Evolutionary conservation across 2,113 vertebrate genomes (phyloP).

Genomic region (Copsychus sechellarum): DNA sequence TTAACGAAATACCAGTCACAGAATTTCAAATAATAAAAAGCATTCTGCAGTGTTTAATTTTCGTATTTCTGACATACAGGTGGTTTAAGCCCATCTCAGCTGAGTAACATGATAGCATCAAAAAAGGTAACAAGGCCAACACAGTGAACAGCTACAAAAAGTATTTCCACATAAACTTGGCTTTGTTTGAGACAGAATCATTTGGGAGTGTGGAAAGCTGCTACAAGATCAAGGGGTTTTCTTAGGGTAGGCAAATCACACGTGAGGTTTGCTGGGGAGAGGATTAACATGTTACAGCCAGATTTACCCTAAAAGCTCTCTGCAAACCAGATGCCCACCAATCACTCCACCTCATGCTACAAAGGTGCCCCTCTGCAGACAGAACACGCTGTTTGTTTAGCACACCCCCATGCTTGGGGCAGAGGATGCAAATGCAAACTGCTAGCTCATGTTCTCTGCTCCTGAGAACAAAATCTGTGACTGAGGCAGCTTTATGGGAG

Average conservation of each 20-base stretch:
- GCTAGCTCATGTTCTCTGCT: background rate
- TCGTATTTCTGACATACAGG: background rate
- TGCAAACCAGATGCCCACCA: background rate
- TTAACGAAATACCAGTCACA: background rate
- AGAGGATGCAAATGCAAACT: fast-evolving
- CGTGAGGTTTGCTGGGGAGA: background rate
- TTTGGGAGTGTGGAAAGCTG: background rate
- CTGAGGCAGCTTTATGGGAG: background rate
- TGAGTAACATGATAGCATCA: background rate
- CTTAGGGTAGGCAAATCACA: background rate
- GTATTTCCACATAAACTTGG: background rate
- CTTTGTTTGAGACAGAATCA: background rate
- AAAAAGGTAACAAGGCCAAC: background rate
- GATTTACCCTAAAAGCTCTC: background rate
- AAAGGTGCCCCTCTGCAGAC: background rate
- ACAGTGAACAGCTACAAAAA: background rate
- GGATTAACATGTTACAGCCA: background rate
- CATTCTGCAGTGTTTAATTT: background rate
- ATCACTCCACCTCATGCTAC: background rate
- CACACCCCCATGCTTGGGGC: fast-evolving
- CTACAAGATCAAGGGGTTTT: background rate
- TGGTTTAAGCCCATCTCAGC: background rate
- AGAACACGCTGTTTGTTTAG: background rate
- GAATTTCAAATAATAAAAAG: background rate
- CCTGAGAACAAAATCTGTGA: background rate